Percentiles rank a stretch among this genome's conserved stretches.
Evolutionary conservation across 2,888 invertebrate genomes (phyloP).

Genomic region (Agrenia bidenticulata): DNA sequence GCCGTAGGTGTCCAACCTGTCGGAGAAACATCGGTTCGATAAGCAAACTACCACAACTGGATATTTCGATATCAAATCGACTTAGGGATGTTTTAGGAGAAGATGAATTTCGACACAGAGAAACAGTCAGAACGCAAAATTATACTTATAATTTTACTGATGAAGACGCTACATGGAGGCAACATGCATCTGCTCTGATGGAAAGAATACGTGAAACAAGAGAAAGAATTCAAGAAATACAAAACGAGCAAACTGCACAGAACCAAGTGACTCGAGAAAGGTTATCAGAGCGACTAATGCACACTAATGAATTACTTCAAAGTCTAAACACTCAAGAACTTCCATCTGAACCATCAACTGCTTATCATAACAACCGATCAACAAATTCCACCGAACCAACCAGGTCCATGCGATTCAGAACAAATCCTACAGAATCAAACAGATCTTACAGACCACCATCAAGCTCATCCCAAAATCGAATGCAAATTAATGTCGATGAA

Average conservation of each 20-base stretch:
- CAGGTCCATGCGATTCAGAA: background rate
- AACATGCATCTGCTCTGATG: background rate
- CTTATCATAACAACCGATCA: background rate
- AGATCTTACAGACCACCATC: background rate
- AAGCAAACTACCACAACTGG: background rate
- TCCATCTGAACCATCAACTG: too few species aligned
- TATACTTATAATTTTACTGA: background rate
- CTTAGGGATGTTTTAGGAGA: background rate
- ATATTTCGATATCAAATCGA: background rate
- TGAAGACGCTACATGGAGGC: background rate
- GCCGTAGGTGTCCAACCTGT: slow-evolving; percentile 41
- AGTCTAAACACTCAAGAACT: too few species aligned
- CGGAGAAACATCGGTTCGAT: background rate
- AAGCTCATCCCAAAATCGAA: background rate
- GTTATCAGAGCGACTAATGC: background rate
- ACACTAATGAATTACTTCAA: too few species aligned
- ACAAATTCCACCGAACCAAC: background rate
- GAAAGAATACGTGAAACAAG: background rate
- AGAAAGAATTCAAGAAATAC: background rate
- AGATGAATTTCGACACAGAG: background rate
- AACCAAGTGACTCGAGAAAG: background rate
- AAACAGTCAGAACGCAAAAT: background rate
- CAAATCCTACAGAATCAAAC: background rate
- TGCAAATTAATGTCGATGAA: slow-evolving; percentile 6
- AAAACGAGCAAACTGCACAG: background rate